A percentile compares a stretch with the other conserved stretches of the same genome.
Conservation (phyloP, 2,888 invertebrate genomes). For the Torymus auratus region DNA sequence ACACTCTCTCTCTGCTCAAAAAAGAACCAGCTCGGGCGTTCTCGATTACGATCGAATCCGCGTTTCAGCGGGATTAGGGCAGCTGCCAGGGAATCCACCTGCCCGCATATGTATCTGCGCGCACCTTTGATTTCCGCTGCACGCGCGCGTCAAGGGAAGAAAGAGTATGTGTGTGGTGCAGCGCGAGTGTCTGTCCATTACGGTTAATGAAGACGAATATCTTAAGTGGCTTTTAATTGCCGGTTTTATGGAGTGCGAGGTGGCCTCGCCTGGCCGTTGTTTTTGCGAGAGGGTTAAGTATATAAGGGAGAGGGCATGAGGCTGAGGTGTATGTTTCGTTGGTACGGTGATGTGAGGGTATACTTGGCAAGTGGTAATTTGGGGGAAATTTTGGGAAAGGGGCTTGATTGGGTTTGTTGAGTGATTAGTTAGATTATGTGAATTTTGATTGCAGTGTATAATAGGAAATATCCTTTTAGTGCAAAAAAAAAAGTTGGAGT, state of each 20-base stretch:
- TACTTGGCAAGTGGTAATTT: too few relatives aligned
- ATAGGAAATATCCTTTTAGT: too few relatives aligned
- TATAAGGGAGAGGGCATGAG: too few relatives aligned
- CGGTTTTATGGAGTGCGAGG: background rate
- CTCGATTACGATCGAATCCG: constrained; percentile 53
- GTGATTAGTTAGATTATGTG: too few relatives aligned
- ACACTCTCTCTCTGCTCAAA: background rate
- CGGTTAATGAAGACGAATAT: constrained; percentile 54
- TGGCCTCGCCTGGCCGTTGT: too few relatives aligned
- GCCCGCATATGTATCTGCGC: background rate
- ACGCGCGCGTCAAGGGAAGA: background rate
- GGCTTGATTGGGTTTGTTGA: too few relatives aligned
- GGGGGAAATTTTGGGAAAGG: too few relatives aligned
- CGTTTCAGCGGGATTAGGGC: constrained; percentile 26
- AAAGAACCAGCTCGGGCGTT: background rate
- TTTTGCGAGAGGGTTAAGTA: too few relatives aligned
- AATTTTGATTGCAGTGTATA: too few relatives aligned
- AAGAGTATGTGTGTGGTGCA: constrained; percentile 31
- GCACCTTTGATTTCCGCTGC: constrained; percentile 51
- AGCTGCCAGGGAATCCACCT: constrained; percentile 30
- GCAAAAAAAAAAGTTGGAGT: too few relatives aligned
- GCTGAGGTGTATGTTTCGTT: too few relatives aligned
- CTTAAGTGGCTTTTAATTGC: constrained; percentile 47
- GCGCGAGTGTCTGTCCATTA: constrained; percentile 33
- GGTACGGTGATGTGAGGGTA: too few relatives aligned